These are phyloP conservation scores for Notoglanidium macrostoma DNA, from an alignment of 2,797 vertebrate genomes.

Conservation along the genomic window DNA sequence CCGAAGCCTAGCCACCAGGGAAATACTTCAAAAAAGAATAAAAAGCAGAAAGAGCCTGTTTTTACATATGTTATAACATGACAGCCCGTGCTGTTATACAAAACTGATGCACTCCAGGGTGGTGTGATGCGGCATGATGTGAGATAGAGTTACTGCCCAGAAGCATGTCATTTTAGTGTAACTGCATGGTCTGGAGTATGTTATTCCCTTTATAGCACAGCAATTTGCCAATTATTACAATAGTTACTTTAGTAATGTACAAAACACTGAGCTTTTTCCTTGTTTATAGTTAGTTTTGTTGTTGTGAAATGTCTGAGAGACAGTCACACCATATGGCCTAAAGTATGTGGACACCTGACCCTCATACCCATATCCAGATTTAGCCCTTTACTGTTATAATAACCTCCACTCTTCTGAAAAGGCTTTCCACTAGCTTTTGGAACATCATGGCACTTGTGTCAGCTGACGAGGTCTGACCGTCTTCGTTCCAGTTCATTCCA, in stretches of 20 bases:
- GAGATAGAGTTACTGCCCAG: not conserved
- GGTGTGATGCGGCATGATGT: not conserved
- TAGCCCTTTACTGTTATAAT: not conserved
- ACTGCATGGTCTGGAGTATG: not conserved
- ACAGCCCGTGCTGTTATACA: too few relatives aligned
- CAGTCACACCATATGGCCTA: not conserved
- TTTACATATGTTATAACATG: not conserved
- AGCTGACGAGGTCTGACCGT: not conserved
- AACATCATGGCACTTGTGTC: too few relatives aligned
- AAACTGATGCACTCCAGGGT: not conserved
- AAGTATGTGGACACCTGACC: not conserved
- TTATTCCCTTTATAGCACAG: not conserved
- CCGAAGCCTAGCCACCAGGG: too few relatives aligned
- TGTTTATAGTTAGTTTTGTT: not conserved
- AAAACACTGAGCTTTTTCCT: not conserved
- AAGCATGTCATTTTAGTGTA: not conserved
- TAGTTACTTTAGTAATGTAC: not conserved
- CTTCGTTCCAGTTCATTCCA: not conserved
- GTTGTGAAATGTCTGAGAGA: not conserved
- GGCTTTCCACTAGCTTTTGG: not conserved
- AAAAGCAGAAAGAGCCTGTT: not conserved
- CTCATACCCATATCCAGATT: not conserved
- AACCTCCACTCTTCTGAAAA: not conserved
- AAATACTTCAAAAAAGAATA: not conserved
- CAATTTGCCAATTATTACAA: not conserved